Evolutionary conservation across 2,797 vertebrate genomes (phyloP), one percentile per base, ranked within the genome.

Genomic region (Hemibagrus guttatus): DNA sequence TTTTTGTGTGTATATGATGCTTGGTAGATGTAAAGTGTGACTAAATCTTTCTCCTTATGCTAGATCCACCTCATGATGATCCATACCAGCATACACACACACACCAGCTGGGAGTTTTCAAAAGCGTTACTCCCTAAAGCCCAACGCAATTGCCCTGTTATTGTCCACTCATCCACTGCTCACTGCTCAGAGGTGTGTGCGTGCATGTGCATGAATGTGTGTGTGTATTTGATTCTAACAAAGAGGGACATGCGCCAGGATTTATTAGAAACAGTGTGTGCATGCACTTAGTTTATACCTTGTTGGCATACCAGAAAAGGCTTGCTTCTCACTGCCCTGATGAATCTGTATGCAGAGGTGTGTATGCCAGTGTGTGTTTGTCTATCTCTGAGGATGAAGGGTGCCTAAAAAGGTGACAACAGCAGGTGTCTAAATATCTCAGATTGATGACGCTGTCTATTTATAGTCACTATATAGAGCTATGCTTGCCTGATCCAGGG

Each of bases 141-240:
- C 95, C 95, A 95, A 92, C 90, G 93, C 95, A 96, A 96, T 96
- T 96, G 95, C 93, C 94, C 95, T 91, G 91, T 94, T 95, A 95
- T 95, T 96, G 95, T 95, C 94, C 93, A 95, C 91, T 95, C 94
- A 95, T 94, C 93, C 76, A 80, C 76, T 79, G 56, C 59, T 92
- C 63, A 89, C 92, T 92, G 90, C 92, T 94, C 89, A 90, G 82
- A 87, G 23, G 59, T 83, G 86, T 66, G 85, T 83, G 61, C 72
- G 46, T 88, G 79, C 58, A 61, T 85, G 83, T 86, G 84, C 82
- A 82, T 80, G 56, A 87, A 91, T 74, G 84, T 79, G 82, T 23
- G 69, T 72, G 54, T 88, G 79, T 66, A 54, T 84, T 79, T 86
- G 61, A 68, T 68, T 87, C 49, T 79, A 79, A 78, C 52, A 87